phyloP scores from a whole-genome alignment of 2,888 invertebrate genomes.

The Tinea trinotella region DNA sequence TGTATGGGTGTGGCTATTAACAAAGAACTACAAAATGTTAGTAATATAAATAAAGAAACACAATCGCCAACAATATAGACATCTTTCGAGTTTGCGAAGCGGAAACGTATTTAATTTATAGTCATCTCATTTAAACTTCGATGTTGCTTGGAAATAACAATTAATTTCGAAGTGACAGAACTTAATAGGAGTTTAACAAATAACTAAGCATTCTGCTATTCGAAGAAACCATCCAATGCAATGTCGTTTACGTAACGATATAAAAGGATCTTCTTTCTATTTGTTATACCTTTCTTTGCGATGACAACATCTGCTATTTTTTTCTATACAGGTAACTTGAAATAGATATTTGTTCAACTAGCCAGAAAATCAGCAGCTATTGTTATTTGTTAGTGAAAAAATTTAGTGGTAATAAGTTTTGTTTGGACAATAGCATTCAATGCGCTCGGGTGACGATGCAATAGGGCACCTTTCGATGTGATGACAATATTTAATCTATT shows the following conservation, averaged over 20 bases:
- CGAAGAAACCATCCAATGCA: constrained; percentile 62
- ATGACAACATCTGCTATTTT: constrained; percentile 66
- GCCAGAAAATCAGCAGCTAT: constrained; percentile 65
- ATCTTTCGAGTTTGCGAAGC: constrained; percentile 61
- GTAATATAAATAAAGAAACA: constrained; percentile 3
- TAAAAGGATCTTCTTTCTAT: constrained; percentile 43
- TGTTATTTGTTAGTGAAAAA: constrained; percentile 29
- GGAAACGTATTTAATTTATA: constrained; percentile 71
- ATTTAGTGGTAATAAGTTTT: constrained; percentile 20
- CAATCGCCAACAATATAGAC: constrained; percentile 57
- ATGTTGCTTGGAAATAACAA: constrained; percentile 55
- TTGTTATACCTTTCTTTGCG: constrained; percentile 46
- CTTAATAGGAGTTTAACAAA: constrained; percentile 70
- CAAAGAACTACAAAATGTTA: neutral
- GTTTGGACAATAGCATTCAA: constrained; percentile 20
- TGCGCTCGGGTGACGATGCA: constrained; percentile 12
- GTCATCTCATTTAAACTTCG: constrained; percentile 58
- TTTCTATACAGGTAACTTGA: constrained; percentile 45
- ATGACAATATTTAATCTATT: constrained; percentile 10
- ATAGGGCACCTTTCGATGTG: neutral
- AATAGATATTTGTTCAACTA: constrained; percentile 67
- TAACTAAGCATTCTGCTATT: constrained; percentile 69
- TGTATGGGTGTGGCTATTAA: neutral
- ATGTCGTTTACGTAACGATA: constrained; percentile 56
- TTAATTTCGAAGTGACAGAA: constrained; percentile 52